Evolutionary conservation across 2,888 invertebrate species (phyloP).

Genomic region (Sinohyriopsis cumingii): DNA sequence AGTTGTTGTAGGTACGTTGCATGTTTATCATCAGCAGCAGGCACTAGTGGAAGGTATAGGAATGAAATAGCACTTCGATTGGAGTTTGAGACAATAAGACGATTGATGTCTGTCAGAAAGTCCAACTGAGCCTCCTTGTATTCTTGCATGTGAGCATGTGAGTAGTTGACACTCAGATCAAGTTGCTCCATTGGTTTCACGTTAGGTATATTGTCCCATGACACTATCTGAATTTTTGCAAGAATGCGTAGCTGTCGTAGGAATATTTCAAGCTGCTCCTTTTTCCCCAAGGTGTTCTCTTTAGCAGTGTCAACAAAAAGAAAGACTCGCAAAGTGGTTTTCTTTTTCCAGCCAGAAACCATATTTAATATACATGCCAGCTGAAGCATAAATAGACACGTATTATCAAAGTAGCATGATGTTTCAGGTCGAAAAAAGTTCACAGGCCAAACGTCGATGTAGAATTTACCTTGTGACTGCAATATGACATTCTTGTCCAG

Average conservation of each 20-base stretch:
- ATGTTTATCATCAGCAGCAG: conserved; percentile 67
- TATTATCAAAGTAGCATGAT: conserved; percentile 88
- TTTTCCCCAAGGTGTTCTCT: conserved; percentile 61
- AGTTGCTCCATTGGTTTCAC: conserved; percentile 16
- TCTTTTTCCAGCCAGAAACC: conserved; percentile 79
- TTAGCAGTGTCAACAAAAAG: conserved; percentile 76
- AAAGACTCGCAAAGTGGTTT: conserved; percentile 87
- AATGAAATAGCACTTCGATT: conserved; percentile 91
- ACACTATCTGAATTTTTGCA: conserved; percentile 81
- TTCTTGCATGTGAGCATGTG: conserved; percentile 47
- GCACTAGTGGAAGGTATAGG: conserved; percentile 92
- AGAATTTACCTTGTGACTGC: conserved; percentile 79
- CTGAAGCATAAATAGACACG: conserved; percentile 95
- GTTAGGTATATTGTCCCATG: conserved; percentile 74
- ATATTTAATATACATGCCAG: conserved; percentile 95
- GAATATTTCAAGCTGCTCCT: conserved; percentile 75
- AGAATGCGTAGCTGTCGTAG: conserved; percentile 89
- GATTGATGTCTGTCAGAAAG: conserved; percentile 72
- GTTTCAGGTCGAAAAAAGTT: conserved; percentile 88
- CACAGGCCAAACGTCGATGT: conserved; percentile 98
- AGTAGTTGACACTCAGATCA: conserved; percentile 33
- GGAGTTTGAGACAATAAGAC: conserved; percentile 84
- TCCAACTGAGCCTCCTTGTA: conserved; percentile 49
- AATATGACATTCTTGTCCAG: conserved; percentile 86
- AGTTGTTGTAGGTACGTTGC: conserved; percentile 80